Percentiles rank a stretch among this genome's conserved stretches.
phyloP scores from a whole-genome alignment of 2,888 invertebrate genomes.

The Hirtodrosophila trivittata region DNA sequence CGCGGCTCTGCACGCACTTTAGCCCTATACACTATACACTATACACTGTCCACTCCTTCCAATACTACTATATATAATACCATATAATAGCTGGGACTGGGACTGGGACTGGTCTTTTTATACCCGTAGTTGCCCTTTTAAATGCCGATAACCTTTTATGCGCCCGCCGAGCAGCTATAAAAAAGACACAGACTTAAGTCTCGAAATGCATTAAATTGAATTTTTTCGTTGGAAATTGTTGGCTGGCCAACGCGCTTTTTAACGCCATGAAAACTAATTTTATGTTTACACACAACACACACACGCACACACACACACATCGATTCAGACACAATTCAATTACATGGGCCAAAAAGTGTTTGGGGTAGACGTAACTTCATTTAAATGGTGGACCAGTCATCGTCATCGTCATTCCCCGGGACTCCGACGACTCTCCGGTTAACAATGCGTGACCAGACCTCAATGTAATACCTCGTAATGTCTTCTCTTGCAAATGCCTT shows the following conservation, averaged over 20 bases:
- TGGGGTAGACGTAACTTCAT: constrained; percentile 62
- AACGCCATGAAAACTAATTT: constrained; percentile 80
- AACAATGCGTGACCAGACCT: constrained; percentile 70
- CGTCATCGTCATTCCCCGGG: constrained; percentile 18
- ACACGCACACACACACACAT: constrained; percentile 8
- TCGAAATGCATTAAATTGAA: constrained; percentile 73
- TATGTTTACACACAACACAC: constrained; percentile 61
- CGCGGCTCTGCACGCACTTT: constrained; percentile 75
- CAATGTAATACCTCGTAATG: constrained; percentile 53
- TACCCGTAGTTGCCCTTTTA: constrained; percentile 61
- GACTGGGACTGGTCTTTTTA: constrained; percentile 20
- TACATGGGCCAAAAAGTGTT: constrained; percentile 63
- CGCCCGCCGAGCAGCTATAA: constrained; percentile 63
- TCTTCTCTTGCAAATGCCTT: constrained; percentile 61
- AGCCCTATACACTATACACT: constrained; percentile 32
- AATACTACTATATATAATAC: no score
- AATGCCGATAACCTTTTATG: constrained; percentile 76
- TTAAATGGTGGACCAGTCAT: constrained; percentile 63
- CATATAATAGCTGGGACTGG: constrained; percentile 67
- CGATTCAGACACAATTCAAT: constrained; percentile 59
- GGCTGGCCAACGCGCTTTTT: constrained; percentile 68
- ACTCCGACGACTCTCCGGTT: constrained; percentile 32
- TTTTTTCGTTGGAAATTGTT: constrained; percentile 65
- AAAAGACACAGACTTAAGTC: constrained; percentile 46
- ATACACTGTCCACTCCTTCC: constrained; percentile 24